These are phyloP conservation scores for Drosophila limbata DNA, from an alignment of 2,888 invertebrate genomes.

Conservation along the genomic window DNA sequence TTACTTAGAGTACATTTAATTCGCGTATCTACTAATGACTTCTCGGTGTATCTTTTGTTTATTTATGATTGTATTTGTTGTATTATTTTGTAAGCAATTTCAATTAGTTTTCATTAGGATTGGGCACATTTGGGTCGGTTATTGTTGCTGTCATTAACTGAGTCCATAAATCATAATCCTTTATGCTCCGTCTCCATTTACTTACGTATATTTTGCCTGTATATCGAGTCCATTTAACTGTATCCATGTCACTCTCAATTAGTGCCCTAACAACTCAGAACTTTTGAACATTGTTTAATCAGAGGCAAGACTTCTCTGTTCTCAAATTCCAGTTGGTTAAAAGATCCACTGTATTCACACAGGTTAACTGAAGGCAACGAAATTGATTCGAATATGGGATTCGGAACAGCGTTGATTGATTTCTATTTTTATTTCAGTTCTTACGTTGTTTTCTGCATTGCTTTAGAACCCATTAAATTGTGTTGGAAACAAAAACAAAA, in stretches of 20 bases:
- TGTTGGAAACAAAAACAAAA: background rate
- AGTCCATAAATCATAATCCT: constrained; percentile 36
- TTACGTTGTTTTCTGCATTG: background rate
- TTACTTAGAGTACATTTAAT: background rate
- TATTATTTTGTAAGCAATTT: constrained; percentile 1
- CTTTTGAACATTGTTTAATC: constrained; percentile 12
- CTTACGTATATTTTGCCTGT: background rate
- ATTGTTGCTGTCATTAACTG: constrained; percentile 20
- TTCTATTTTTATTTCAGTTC: background rate
- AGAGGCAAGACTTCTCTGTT: background rate
- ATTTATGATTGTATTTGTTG: background rate
- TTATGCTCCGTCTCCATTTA: background rate
- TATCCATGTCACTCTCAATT: constrained; percentile 26
- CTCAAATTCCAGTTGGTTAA: background rate
- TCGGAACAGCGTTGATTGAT: background rate
- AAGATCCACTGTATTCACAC: background rate
- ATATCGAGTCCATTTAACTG: background rate
- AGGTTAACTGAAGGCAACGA: background rate
- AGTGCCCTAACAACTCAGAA: constrained; percentile 2
- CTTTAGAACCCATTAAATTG: background rate
- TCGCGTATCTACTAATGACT: constrained; percentile 13
- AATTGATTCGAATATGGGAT: background rate
- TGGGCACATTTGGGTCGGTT: background rate
- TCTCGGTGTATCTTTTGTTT: constrained; percentile 6
- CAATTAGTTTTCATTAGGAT: constrained; percentile 27